Conservation (phyloP, 2,113 vertebrate genomes). For the Callipepla californica region DNA sequence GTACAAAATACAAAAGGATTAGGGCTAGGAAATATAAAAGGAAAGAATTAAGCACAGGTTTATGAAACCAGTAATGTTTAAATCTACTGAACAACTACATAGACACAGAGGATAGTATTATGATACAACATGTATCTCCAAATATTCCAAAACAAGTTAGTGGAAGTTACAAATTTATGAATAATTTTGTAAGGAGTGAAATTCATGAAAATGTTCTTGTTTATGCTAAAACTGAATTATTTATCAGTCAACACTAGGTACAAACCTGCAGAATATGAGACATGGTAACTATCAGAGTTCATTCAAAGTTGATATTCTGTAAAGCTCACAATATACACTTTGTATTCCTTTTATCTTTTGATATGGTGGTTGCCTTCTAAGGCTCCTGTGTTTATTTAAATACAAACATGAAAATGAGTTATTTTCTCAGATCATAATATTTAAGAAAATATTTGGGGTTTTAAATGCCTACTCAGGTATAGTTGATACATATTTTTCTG, state of each 20-base stretch:
- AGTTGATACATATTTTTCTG: not conserved
- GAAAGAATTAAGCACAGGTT: not conserved
- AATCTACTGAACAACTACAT: fast-evolving
- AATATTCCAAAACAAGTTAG: not conserved
- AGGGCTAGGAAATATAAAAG: not conserved
- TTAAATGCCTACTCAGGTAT: not conserved
- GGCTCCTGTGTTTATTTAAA: not conserved
- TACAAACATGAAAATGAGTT: not conserved
- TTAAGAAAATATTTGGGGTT: not conserved
- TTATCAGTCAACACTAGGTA: not conserved
- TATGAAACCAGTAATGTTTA: not conserved
- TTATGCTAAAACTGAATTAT: not conserved
- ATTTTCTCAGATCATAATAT: not conserved
- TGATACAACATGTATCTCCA: not conserved
- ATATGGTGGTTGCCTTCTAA: not conserved
- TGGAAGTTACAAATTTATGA: not conserved
- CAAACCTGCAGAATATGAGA: not conserved
- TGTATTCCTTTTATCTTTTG: not conserved
- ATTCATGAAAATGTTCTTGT: not conserved
- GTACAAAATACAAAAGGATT: not conserved
- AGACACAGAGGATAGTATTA: not conserved
- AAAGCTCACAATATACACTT: not conserved
- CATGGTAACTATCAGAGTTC: not conserved
- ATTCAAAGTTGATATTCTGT: not conserved
- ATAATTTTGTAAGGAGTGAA: not conserved